These are phyloP conservation scores for Caenorhabditis elegans DNA, from an alignment of 1,140 invertebrate species.

Conservation along the genomic window WBcel235 BX284603.4:5799001-5799500, in stretches of 20 bases:
- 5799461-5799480: constrained; percentile 2
- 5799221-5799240: constrained; percentile 16
- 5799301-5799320: constrained; percentile 11
- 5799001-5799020: constrained; percentile 28
- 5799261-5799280: constrained; percentile 37
- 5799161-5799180: constrained; percentile 47
- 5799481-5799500: not conserved
- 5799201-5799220: not conserved
- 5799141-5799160: constrained; percentile 51
- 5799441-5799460: not conserved
- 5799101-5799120: constrained; percentile 23
- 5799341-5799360: not conserved
- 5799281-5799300: constrained; percentile 35
- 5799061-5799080: not conserved
- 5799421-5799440: not conserved
- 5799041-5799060: not conserved
- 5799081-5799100: constrained; percentile 9
- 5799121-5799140: constrained; percentile 19
- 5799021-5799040: not conserved
- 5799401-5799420: not conserved
- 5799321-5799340: constrained; percentile 19
- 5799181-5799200: not conserved
- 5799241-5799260: constrained; percentile 44
- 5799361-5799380: no score
- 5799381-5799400: not conserved